Percentiles rank a stretch among this genome's conserved stretches.
Evolutionary conservation across 2,113 vertebrate genomes (phyloP).

Genomic region (Pseudolaguvia tuberculata): DNA sequence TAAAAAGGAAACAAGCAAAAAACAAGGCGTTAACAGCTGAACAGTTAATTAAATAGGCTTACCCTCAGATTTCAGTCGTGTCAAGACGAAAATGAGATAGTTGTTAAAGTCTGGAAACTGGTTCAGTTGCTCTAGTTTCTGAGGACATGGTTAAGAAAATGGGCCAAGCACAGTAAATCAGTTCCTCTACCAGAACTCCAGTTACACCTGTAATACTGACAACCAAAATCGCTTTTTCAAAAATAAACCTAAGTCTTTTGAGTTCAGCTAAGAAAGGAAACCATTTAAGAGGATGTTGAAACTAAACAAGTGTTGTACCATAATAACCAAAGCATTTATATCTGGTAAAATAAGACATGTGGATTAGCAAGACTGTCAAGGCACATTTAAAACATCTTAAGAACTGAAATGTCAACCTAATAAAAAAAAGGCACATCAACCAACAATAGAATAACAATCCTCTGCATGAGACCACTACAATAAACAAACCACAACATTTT

Average conservation of each 20-base stretch:
- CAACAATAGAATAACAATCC: no score
- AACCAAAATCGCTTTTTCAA: no score
- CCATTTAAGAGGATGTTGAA: not conserved
- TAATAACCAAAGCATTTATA: not conserved
- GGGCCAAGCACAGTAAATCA: not conserved
- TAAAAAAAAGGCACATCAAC: no score
- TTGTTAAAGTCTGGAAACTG: slow-evolving; percentile 96
- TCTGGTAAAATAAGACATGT: not conserved
- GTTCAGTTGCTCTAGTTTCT: slow-evolving; percentile 95
- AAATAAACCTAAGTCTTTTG: not conserved
- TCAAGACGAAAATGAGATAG: slow-evolving; percentile 92
- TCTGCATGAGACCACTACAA: no score
- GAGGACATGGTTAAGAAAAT: slow-evolving; percentile 64
- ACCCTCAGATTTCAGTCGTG: slow-evolving; percentile 90
- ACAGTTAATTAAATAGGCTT: slow-evolving; percentile 1
- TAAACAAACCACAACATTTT: no score
- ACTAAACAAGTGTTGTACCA: not conserved
- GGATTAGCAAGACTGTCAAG: not conserved
- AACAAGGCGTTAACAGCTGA: no score
- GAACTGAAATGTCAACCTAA: not conserved
- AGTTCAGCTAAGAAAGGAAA: not conserved
- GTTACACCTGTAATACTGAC: not conserved
- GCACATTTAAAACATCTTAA: not conserved
- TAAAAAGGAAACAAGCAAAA: no score
- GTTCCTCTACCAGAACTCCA: not conserved